Base-by-base conservation (phyloP, 2,797 vertebrate genomes). In the Parauchenoglanis ngamensis region DNA sequence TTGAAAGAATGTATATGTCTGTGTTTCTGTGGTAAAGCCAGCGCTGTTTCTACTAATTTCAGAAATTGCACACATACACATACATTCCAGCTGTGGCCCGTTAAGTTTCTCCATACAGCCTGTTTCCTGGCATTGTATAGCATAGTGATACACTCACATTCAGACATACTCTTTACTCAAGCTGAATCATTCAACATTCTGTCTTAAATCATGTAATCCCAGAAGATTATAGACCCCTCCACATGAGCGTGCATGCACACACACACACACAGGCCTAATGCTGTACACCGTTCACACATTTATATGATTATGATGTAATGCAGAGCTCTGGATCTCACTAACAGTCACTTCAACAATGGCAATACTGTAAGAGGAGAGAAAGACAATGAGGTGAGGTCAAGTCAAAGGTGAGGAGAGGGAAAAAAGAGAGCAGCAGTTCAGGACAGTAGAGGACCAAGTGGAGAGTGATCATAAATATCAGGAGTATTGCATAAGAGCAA, bases 251-350 rank as follows among this genome's bases (percentile, higher is more conserved):
- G 70, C 35, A 57, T 10, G 21, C 40, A 80, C 61, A 67, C 40
- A 80, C 61, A 67, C 77, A 90, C 75, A 52, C 84, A 78, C 52
- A 65, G 40, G 35, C 72, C 52, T 54, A 67, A 59, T 54, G 68
- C 76, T 80, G 67, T 46, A 70, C 72, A 84, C 52, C 63, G 13
- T 73, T 73, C 40, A 19, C 25, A 61, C 17, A 54, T 49, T 83
- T 5, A 35, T 83, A 31, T 67, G 59, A 85, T 72, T 86, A 85
- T 89, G 85, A 89, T 82, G 81, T 76, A 89, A 87, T 88, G 21
- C 13, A 28, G 44, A 76, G 77, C 21, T 67, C 67, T 85, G 44
- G 72, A 72, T 52, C 77, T 46, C 31, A 57, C 44, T 21, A 44
- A 56, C 85, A 73, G 40, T 67, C 40, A 44, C n/a, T 86, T 54